Conservation (phyloP, 2,888 invertebrate species). For the Ethmia dodecea region DNA sequence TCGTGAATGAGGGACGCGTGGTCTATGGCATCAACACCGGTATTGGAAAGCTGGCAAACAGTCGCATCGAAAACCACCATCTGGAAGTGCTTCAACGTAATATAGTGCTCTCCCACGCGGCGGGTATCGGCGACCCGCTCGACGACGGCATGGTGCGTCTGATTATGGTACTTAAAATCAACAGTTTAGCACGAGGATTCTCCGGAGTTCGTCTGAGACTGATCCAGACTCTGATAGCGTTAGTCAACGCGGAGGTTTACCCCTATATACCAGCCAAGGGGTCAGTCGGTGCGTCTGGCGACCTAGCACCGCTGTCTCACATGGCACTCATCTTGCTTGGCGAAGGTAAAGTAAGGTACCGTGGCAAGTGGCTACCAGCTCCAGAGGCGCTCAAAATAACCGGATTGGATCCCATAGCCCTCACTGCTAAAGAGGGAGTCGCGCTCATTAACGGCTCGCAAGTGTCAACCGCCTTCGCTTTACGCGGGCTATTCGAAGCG, state of each 20-base stretch:
- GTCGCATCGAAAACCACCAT: background rate
- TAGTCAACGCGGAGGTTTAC: constrained; percentile 1
- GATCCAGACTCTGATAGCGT: background rate
- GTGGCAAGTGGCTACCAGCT: background rate
- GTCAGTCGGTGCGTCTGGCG: constrained; percentile 4
- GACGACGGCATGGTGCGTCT: constrained; percentile 1
- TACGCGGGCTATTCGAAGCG: constrained; percentile 4
- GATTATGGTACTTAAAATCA: constrained; percentile 2
- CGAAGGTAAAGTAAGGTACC: constrained; percentile 3
- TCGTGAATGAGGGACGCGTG: background rate
- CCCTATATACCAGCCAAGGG: constrained; percentile 4
- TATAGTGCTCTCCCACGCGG: constrained; percentile 3
- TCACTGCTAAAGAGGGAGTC: constrained; percentile 5
- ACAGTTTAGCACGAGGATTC: constrained; percentile 2
- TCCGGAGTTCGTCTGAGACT: background rate
- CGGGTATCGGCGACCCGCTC: background rate
- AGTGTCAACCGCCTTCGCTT: constrained; percentile 6
- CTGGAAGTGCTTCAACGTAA: background rate
- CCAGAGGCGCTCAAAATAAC: background rate
- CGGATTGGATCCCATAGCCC: background rate
- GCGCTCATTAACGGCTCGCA: constrained; percentile 7
- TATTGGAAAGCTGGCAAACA: constrained; percentile 1
- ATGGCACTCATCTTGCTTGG: constrained; percentile 4
- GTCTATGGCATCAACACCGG: constrained; percentile 4
- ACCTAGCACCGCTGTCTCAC: constrained; percentile 5